Percentiles rank a stretch among this genome's conserved stretches.
Conservation (phyloP, 2,797 vertebrate genomes). For the Delichon dasypus region DNA sequence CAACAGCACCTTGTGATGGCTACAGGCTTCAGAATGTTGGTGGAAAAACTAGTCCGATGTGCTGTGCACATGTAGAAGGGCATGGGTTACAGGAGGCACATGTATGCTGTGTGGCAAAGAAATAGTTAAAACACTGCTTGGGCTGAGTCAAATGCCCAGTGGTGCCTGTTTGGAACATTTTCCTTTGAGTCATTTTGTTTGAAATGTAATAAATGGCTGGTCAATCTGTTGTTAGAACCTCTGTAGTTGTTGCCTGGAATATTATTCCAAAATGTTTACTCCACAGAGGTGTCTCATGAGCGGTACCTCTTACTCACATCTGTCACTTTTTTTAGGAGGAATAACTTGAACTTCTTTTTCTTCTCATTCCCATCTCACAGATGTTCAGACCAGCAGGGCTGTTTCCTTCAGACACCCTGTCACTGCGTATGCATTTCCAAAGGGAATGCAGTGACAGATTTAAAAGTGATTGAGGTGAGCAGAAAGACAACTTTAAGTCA, state of each 20-base stretch:
- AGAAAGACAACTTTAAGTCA: neutral
- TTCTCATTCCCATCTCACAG: neutral
- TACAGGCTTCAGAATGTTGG: neutral
- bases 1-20: neutral
- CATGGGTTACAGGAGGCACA: neutral
- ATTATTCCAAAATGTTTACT: slow-evolving; percentile 60
- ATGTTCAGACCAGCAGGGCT: neutral
- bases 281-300: slow-evolving; percentile 52
- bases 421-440: neutral
- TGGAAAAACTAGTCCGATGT: neutral
- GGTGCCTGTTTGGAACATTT: slow-evolving; percentile 56
- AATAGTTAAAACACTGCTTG: slow-evolving; percentile 4
- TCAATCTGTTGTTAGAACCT: slow-evolving; percentile 44
- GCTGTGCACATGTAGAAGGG: neutral
- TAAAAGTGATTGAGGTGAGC: neutral
- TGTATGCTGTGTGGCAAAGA: neutral
- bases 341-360: neutral
- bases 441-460: neutral
- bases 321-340: slow-evolving; percentile 43
- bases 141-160: slow-evolving; percentile 46
- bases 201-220: slow-evolving; percentile 35
- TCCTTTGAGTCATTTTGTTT: slow-evolving; percentile 61
- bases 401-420: neutral
- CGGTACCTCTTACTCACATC: slow-evolving; percentile 59
- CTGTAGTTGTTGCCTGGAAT: slow-evolving; percentile 65